A percentile compares a stretch with the other conserved stretches of the same genome.
Evolutionary conservation across 2,888 invertebrate species (phyloP).

Genomic region (Catocala fraxini): DNA sequence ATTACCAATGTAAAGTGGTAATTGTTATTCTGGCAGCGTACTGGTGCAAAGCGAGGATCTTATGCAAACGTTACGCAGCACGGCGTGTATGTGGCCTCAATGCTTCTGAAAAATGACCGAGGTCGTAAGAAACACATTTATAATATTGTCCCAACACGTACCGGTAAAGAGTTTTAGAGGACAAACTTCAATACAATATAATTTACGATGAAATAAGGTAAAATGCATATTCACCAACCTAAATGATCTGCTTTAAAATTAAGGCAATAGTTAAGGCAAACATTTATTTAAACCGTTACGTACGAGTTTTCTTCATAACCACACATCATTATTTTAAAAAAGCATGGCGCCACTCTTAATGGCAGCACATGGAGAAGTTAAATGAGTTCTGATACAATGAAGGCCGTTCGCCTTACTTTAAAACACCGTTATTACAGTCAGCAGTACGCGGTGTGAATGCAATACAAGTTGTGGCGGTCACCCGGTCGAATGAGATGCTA

Average conservation of each 20-base stretch:
- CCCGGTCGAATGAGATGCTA: conserved; percentile 3
- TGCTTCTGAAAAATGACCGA: conserved; percentile 54
- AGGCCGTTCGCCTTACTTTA: conserved; percentile 9
- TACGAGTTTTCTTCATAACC: no score
- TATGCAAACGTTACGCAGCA: conserved; percentile 72
- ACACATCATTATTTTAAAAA: not conserved
- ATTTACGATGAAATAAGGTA: not conserved
- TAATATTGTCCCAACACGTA: conserved; percentile 19
- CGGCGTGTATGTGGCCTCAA: conserved; percentile 52
- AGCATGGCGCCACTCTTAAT: not conserved
- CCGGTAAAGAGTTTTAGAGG: conserved; percentile 20
- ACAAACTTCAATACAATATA: conserved; percentile 11
- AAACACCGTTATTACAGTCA: conserved; percentile 15
- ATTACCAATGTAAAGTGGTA: conserved; percentile 25
- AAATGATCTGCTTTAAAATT: no score
- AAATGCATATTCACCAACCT: not conserved
- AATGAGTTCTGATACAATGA: conserved; percentile 14
- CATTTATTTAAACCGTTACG: no score
- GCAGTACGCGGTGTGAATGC: not conserved
- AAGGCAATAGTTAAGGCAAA: no score
- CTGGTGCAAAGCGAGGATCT: conserved; percentile 57
- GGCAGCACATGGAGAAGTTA: not conserved
- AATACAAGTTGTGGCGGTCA: conserved; percentile 3
- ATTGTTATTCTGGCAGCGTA: conserved; percentile 67
- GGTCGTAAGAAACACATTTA: conserved; percentile 39